Evolutionary conservation across 2,113 vertebrate genomes (phyloP), one percentile per base, ranked within the genome.

Genomic region (Saccopteryx bilineata): DNA sequence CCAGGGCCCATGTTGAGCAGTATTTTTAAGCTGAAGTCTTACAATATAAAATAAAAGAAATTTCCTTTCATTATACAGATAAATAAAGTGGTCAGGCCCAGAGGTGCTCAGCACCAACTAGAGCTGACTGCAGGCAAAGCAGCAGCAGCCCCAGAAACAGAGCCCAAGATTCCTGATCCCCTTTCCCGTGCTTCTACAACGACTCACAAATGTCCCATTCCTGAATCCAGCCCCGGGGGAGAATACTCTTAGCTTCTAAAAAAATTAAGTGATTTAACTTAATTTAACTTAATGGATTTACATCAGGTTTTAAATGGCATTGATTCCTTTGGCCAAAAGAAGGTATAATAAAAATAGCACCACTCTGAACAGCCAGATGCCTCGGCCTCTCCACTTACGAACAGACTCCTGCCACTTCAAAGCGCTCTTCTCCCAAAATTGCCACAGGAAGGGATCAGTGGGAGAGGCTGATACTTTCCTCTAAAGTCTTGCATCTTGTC

Each of bases 11-110:
- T 91, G 1, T 76, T 58, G 48, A 84, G 61, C 21, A 18, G 10
- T 81, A 81, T 82, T 82, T 88, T 75, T 87, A 75, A 75, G 33
- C 84, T 15, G 75, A 95, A 94, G 63, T 90, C 58, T 92, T 89
- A 76, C 2, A 56, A 46, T 31, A 24, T 85, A 72, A 90, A 83
- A 28, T 66, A 60, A 89, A 86, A 91, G 21, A 93, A 76, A 92
- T 66, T 12, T 17, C 26, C 56, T 54, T 93, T 56, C 28, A 81
- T 33, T n/a, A 7, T 33, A 15, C 14, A 68, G 46, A 69, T 39
- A 63, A 46, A 86, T 39, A 58, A 52, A 84, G 33, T 91, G 18
- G 31, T 39, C 75, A 19, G 56, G 48, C 74, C 50, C 86, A 68
- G 68, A 93, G 58, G 61, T 63, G 56, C 48, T 90, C 5, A 9